These are phyloP conservation scores for Marmota flaviventris DNA, from an alignment of 2,113 vertebrate genomes.

Conservation along the genomic window DNA sequence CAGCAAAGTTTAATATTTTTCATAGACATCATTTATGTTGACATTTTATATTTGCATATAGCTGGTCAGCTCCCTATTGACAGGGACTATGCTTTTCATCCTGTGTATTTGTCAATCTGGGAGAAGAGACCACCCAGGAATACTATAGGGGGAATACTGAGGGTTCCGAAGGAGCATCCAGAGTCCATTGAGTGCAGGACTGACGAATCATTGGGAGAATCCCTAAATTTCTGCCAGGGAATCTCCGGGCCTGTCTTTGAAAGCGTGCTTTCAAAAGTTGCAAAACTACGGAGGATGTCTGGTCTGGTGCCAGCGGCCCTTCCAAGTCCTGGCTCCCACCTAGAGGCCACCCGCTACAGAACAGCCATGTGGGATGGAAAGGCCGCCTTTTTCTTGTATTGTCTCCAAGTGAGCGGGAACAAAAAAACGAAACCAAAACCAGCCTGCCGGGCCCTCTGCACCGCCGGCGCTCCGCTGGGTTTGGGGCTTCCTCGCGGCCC, in stretches of 20 bases:
- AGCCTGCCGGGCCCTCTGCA: accelerated
- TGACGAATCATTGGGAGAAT: not conserved
- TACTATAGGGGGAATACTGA: accelerated
- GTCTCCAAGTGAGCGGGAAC: not conserved
- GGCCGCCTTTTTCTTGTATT: accelerated
- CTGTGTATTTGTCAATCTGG: no score
- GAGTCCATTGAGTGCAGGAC: not conserved
- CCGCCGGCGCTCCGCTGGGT: accelerated
- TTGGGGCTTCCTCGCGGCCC: accelerated
- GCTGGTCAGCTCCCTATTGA: not conserved
- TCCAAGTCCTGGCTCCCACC: accelerated
- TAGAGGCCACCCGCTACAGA: accelerated
- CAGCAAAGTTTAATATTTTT: no score
- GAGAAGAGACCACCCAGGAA: not conserved
- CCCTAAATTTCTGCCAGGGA: not conserved
- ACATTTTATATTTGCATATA: no score
- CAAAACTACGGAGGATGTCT: not conserved
- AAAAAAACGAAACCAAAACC: slow-evolving; percentile 67
- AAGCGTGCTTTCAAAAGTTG: not conserved
- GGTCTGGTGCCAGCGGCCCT: accelerated
- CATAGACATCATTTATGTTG: no score
- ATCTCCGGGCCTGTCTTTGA: not conserved
- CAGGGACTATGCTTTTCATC: no score
- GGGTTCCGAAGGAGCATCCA: not conserved
- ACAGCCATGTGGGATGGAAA: accelerated